Conservation (phyloP, 2,888 invertebrate species). For the Byasa hedistus region DNA sequence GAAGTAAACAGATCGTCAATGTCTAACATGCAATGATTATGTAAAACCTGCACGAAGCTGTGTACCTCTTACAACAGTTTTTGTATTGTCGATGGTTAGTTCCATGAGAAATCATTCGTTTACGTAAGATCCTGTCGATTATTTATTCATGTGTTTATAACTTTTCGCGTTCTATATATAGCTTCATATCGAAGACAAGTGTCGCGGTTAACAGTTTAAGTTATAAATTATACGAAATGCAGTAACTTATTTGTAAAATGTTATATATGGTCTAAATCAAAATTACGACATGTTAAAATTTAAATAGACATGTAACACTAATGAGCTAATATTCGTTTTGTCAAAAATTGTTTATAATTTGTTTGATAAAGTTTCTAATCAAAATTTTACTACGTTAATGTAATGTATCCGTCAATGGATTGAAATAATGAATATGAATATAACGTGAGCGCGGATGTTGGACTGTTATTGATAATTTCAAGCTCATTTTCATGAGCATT, state of each 20-base stretch:
- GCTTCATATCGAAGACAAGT: not conserved
- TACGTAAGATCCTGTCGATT: not conserved
- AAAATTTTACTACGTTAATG: too few relatives aligned
- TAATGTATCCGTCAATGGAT: too few relatives aligned
- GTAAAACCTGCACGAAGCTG: conserved; percentile 9
- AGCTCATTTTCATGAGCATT: too few relatives aligned
- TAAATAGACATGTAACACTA: not conserved
- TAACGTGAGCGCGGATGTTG: too few relatives aligned
- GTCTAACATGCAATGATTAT: conserved; percentile 14
- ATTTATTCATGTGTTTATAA: not conserved
- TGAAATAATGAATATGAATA: too few relatives aligned
- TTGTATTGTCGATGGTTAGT: conserved; percentile 54
- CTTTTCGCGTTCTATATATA: conserved; percentile 1
- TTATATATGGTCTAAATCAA: not conserved
- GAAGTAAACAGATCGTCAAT: conserved; percentile 10
- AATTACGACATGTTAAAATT: not conserved
- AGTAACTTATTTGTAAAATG: not conserved
- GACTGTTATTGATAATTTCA: too few relatives aligned
- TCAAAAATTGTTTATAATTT: too few relatives aligned
- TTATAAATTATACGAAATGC: not conserved
- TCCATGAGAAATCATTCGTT: conserved; percentile 32
- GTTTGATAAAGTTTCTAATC: too few relatives aligned
- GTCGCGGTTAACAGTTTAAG: not conserved
- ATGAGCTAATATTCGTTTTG: not conserved
- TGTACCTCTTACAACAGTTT: conserved; percentile 31